These are phyloP conservation scores for Bombyx mandarina DNA, from an alignment of 1,140 invertebrate genomes.

Conservation along the genomic window DNA sequence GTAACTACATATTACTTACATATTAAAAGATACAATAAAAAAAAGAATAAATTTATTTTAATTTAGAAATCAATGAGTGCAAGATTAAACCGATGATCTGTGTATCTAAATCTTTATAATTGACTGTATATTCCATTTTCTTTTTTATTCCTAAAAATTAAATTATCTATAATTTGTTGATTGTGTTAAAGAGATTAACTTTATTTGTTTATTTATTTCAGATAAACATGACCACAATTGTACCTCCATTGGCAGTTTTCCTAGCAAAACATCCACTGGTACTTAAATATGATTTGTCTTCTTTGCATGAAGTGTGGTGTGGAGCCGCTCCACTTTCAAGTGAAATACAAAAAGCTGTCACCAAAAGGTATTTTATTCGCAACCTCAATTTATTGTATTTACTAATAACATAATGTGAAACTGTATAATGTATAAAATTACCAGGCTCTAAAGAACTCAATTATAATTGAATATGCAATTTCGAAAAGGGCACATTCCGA, in stretches of 20 bases:
- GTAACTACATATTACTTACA: too few relatives aligned
- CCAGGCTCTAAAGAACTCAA: too few relatives aligned
- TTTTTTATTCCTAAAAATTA: not conserved
- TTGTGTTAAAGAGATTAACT: not conserved
- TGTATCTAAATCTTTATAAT: too few relatives aligned
- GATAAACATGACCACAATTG: constrained; percentile 73
- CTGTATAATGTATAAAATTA: too few relatives aligned
- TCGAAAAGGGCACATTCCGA: too few relatives aligned
- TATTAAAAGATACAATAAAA: not conserved
- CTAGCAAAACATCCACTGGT: constrained; percentile 76
- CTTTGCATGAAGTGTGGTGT: constrained; percentile 71
- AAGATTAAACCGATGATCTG: not conserved
- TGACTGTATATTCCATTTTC: too few relatives aligned
- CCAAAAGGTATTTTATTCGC: constrained; percentile 35
- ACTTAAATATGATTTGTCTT: constrained; percentile 73
- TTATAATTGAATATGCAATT: too few relatives aligned
- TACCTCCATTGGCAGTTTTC: constrained; percentile 77
- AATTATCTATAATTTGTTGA: not conserved
- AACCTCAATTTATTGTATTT: too few relatives aligned
- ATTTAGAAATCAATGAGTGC: not conserved
- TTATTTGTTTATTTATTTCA: constrained; percentile 37
- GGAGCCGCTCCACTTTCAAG: constrained; percentile 73
- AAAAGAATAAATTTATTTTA: too few relatives aligned
- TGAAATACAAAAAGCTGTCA: constrained; percentile 58
- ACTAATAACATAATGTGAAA: too few relatives aligned